Base-by-base conservation (phyloP, 2,797 vertebrate species). In the Chaunax sp. region DNA sequence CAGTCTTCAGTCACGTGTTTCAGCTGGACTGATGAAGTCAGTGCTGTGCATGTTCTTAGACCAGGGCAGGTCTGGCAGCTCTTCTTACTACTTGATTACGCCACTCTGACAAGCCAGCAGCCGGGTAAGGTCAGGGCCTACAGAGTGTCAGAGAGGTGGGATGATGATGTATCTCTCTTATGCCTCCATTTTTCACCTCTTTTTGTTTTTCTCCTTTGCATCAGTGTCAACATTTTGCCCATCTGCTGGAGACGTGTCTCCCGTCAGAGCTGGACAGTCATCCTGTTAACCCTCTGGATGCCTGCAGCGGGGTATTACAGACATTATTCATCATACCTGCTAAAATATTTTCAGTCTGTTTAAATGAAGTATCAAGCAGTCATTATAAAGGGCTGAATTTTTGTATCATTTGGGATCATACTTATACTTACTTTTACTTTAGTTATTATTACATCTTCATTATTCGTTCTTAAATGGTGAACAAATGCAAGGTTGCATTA, bases 91-190 rank as follows among this genome's bases (percentile, higher is more conserved):
- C 72, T 72, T 87, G 87, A 91, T 91, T 87, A 89, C 86, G 85
- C 87, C 84, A 69, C 87, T 89, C 78, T 92, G 91, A 93, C 89
- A 92, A 83, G 73, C 81, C 81, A 70, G 89, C 90, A 89, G 90
- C 83, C 87, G 89, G 92, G 89, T 93, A 91, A 94, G 93, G 92
- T 93, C 92, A 91, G 90, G 92, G 86, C 89, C 92, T 92, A 92
- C 89, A 92, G 87, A 91, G 91, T 92, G 92, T 92, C 93, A 93
- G 76, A 65, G 87, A 90, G 87, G 87, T 89, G 84, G 82, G 89
- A 92, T 88, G 87, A 89, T 89, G 88, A 93, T 92, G 89, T 90
- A 88, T 91, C 88, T 91, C 87, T 84, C 78, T 71, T 72, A 82
- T 74, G 89, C 85, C 80, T 86, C 79, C 37, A 64, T 84, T 92